A percentile compares a stretch with the other conserved stretches of the same genome.
Evolutionary conservation across 1,140 invertebrate species (phyloP).

Genomic region (Drosophila nigromelanica): DNA sequence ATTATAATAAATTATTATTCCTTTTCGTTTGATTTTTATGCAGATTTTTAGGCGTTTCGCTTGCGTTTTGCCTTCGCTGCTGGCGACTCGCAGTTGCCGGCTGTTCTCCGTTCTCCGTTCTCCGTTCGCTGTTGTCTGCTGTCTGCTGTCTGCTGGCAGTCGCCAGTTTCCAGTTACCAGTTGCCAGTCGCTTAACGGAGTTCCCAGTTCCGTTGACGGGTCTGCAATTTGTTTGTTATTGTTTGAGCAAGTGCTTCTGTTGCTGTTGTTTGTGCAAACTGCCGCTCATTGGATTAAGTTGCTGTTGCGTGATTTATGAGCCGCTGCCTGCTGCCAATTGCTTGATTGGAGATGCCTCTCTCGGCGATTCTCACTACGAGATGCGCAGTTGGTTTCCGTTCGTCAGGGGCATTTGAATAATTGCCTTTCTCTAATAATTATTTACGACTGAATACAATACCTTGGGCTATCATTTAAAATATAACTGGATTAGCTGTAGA

Average conservation of each 20-base stretch:
- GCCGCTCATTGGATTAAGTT: constrained; percentile 34
- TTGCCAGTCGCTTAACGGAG: constrained; percentile 17
- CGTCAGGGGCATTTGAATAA: constrained; percentile 10
- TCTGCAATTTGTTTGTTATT: constrained; percentile 39
- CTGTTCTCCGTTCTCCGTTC: too few species aligned
- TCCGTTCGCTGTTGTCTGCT: too few species aligned
- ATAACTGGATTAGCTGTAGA: neutral
- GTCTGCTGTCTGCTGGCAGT: constrained; percentile 21
- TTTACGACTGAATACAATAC: neutral
- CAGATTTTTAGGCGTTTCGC: constrained; percentile 69
- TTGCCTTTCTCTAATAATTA: neutral
- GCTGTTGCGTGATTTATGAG: constrained; percentile 32
- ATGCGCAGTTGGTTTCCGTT: neutral
- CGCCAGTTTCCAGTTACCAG: constrained; percentile 25
- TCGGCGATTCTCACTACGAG: constrained; percentile 2
- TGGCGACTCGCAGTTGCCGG: neutral
- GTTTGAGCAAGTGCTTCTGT: constrained; percentile 32
- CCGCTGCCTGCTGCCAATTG: constrained; percentile 8
- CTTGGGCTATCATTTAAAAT: neutral
- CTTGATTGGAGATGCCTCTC: constrained; percentile 4
- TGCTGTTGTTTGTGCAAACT: constrained; percentile 22
- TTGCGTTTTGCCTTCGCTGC: constrained; percentile 15
- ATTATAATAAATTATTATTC: constrained; percentile 83
- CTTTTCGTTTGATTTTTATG: constrained; percentile 81
- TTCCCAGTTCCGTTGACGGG: constrained; percentile 10